phyloP scores from a whole-genome alignment of 2,797 vertebrate genomes.

The Agapornis canus region DNA sequence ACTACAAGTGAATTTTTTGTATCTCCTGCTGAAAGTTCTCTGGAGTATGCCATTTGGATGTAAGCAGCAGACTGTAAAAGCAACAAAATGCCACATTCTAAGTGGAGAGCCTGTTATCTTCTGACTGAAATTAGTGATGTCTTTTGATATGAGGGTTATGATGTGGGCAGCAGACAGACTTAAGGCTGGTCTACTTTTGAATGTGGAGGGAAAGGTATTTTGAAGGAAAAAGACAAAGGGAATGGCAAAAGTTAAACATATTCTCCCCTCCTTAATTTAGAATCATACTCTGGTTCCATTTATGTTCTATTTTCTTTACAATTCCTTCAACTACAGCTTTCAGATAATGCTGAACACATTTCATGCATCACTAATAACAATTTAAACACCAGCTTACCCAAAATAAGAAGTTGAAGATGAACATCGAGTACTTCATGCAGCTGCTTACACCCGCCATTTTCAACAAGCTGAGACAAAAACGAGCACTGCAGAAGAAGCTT shows the following conservation, averaged over 20 bases:
- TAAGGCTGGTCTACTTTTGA: background rate
- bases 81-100: background rate
- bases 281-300: background rate
- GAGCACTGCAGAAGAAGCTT: background rate
- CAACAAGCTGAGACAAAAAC: background rate
- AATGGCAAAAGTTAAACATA: background rate
- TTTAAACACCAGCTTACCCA: conserved; percentile 78
- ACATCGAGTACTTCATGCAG: conserved; percentile 81
- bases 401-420: conserved; percentile 83
- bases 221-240: background rate
- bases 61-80: background rate
- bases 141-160: background rate
- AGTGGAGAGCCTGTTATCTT: background rate
- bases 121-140: background rate
- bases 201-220: background rate
- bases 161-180: background rate
- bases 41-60: background rate
- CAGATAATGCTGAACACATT: background rate
- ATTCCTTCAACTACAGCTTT: conserved; percentile 17
- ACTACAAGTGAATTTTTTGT: background rate
- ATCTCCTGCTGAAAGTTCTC: background rate
- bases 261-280: background rate
- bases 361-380: conserved; percentile 14
- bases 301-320: conserved; percentile 15
- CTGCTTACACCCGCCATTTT: conserved; percentile 79